A percentile compares a stretch with the other conserved stretches of the same genome.
Conservation (phyloP, 2,113 vertebrate species). For the Sceloporus tristichus region DNA sequence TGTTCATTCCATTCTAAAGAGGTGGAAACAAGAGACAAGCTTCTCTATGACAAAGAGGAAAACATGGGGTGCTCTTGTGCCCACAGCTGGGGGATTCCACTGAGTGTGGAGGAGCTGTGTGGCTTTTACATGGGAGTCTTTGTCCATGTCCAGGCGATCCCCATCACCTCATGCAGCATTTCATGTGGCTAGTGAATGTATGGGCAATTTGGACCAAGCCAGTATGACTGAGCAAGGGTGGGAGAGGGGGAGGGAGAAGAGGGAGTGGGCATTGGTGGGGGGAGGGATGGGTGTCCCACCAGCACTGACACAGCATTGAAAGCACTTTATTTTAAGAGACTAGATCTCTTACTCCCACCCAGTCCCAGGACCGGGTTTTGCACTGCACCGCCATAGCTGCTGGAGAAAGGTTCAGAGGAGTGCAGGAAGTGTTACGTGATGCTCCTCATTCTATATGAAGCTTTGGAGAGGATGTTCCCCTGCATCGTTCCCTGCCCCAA, state of each 20-base stretch:
- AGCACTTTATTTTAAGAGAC: conserved; percentile 68
- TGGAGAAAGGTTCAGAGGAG: neutral
- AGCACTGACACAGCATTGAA: conserved; percentile 55
- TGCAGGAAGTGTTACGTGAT: conserved; percentile 4
- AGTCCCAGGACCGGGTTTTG: conserved; percentile 26
- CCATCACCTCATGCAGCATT: conserved; percentile 23
- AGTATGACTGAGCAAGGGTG: conserved; percentile 23
- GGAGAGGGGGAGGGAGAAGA: neutral
- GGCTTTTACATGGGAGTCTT: neutral
- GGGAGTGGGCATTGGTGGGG: conserved; percentile 10
- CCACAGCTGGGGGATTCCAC: neutral
- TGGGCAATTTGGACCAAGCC: conserved; percentile 29
- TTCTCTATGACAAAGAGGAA: neutral
- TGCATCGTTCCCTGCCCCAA: neutral
- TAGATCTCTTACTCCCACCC: conserved; percentile 54
- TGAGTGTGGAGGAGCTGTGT: neutral
- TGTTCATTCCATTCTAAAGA: neutral
- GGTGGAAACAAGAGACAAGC: neutral
- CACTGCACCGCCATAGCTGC: conserved; percentile 3
- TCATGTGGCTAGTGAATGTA: conserved; percentile 37
- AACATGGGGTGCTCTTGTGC: neutral
- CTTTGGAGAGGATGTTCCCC: neutral
- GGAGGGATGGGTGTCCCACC: conserved; percentile 7
- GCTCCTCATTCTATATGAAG: conserved; percentile 17
- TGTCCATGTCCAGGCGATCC: neutral